A percentile compares a stretch with the other conserved stretches of the same genome.
These are phyloP conservation scores for Corythoichthys intestinalis DNA, from an alignment of 2,113 vertebrate genomes.

Conservation along the genomic window DNA sequence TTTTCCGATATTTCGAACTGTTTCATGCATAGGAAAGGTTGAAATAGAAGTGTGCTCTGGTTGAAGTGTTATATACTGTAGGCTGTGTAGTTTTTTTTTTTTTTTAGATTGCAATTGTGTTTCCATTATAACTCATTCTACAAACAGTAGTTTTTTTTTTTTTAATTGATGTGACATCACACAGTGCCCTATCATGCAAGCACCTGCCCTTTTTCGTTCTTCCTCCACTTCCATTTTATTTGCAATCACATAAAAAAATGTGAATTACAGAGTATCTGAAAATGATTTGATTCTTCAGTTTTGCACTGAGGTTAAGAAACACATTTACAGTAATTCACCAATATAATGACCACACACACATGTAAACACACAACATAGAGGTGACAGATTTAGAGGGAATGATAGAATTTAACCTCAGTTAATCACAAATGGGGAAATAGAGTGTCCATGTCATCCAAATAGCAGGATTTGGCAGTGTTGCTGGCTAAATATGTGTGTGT, in stretches of 20 bases:
- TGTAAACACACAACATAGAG: not conserved
- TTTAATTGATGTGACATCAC: too few species aligned
- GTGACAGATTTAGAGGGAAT: slow-evolving; percentile 47
- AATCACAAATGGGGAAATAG: slow-evolving; percentile 65
- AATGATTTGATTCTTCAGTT: slow-evolving; percentile 10
- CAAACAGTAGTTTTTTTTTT: too few species aligned
- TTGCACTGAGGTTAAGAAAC: not conserved
- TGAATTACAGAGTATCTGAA: slow-evolving; percentile 16
- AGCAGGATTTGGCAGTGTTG: slow-evolving; percentile 64
- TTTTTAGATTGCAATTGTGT: too few species aligned
- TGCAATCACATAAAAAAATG: not conserved
- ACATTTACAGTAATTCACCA: slow-evolving; percentile 1
- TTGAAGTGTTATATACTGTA: too few species aligned
- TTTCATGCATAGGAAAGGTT: too few species aligned
- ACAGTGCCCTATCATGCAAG: too few species aligned
- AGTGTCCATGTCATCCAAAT: slow-evolving; percentile 64
- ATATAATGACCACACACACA: slow-evolving; percentile 8
- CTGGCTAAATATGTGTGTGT: slow-evolving; percentile 30
- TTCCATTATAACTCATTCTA: too few species aligned
- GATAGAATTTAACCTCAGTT: slow-evolving; percentile 67
- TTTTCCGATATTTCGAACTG: too few species aligned
- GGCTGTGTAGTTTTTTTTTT: too few species aligned
- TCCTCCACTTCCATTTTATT: too few species aligned
- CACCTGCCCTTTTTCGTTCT: too few species aligned
- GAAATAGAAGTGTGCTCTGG: too few species aligned